Evolutionary conservation across 2,888 invertebrate genomes (phyloP).

Genomic region (Adineta ricciae): DNA sequence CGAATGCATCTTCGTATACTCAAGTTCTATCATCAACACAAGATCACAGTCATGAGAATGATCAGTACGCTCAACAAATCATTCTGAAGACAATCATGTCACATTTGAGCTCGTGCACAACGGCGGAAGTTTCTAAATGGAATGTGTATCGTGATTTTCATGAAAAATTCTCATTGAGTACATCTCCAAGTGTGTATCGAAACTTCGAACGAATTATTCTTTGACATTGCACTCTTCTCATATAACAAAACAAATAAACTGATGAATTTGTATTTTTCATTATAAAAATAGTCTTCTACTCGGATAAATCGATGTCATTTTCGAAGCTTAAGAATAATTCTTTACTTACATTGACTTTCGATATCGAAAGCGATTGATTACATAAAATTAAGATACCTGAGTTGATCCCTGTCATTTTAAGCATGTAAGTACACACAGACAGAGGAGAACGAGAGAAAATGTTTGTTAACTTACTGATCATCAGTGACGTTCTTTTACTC

Average conservation of each 20-base stretch:
- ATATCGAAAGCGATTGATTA: neutral
- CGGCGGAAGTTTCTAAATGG: neutral
- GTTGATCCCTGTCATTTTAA: neutral
- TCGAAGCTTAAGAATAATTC: neutral
- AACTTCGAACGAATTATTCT: neutral
- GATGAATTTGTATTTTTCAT: neutral
- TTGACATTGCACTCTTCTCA: neutral
- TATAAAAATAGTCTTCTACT: neutral
- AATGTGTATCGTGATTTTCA: neutral
- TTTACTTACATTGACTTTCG: neutral
- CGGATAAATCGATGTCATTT: neutral
- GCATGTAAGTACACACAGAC: conserved; percentile 13
- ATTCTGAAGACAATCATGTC: neutral
- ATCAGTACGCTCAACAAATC: neutral
- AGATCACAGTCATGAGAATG: neutral
- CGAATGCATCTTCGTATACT: neutral
- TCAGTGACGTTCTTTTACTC: neutral
- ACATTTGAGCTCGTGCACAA: neutral
- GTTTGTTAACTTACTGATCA: neutral
- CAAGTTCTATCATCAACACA: neutral
- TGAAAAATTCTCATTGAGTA: neutral
- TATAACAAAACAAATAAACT: neutral
- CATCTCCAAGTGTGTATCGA: neutral
- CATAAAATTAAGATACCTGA: neutral
- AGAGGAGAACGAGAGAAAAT: neutral